phyloP scores from a whole-genome alignment of 1,140 invertebrate genomes.

The Euwallacea similis region DNA sequence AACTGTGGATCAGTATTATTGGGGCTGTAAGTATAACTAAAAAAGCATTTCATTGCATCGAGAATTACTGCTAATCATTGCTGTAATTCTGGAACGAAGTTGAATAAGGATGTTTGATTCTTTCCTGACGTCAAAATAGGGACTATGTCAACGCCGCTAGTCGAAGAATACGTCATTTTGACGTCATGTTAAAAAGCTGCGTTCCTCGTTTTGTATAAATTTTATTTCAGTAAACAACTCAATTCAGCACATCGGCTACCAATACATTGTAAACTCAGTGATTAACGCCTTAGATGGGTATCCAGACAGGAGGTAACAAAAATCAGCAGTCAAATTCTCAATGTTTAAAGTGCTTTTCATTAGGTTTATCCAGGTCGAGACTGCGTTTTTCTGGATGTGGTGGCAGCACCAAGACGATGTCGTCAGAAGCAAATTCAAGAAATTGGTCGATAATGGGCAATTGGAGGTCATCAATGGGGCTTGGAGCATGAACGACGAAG shows the following conservation, averaged over 20 bases:
- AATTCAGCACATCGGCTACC: slow-evolving; percentile 38
- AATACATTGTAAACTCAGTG: slow-evolving; percentile 43
- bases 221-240: slow-evolving; percentile 15
- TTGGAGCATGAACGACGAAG: slow-evolving; percentile 83
- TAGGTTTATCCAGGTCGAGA: slow-evolving; percentile 50
- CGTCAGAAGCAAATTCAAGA: slow-evolving; percentile 53
- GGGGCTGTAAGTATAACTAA: slow-evolving; percentile 60
- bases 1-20: slow-evolving; percentile 82
- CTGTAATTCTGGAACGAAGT: not conserved
- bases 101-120: not conserved
- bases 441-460: slow-evolving; percentile 60
- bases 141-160: too few relatives aligned
- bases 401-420: slow-evolving; percentile 63
- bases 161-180: too few relatives aligned
- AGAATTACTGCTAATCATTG: not conserved
- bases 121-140: too few relatives aligned
- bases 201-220: too few relatives aligned
- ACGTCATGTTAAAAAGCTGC: too few relatives aligned
- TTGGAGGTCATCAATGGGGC: slow-evolving; percentile 74
- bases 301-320: slow-evolving; percentile 41
- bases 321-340: too few relatives aligned
- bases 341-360: not conserved
- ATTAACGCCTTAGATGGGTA: slow-evolving; percentile 39
- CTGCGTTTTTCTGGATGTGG: slow-evolving; percentile 65
- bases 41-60: not conserved